A percentile compares a stretch with the other conserved stretches of the same genome.
phyloP scores from a whole-genome alignment of 2,797 vertebrate genomes.

The Silurus aristotelis region DNA sequence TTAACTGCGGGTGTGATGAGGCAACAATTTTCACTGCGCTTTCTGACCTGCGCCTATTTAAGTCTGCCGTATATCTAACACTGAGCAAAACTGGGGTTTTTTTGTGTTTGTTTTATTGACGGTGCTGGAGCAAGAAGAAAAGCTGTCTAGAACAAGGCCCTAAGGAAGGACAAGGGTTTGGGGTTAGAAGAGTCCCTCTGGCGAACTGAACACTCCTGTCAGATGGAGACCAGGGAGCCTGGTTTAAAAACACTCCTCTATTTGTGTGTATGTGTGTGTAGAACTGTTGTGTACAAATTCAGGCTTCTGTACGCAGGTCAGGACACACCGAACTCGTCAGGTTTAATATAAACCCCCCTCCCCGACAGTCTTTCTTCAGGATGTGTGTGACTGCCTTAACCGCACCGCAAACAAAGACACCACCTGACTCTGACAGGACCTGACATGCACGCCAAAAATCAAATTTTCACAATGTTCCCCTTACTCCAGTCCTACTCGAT shows the following conservation, averaged over 20 bases:
- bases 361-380: not conserved
- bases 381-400: not conserved
- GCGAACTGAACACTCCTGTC: conserved; percentile 66
- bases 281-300: conserved; percentile 34
- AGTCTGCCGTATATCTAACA: conserved; percentile 2
- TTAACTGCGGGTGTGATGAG: not conserved
- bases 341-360: conserved; percentile 6
- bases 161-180: not conserved
- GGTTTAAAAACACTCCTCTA: conserved; percentile 56
- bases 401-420: conserved; percentile 20
- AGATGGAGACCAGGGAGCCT: conserved; percentile 65
- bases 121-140: conserved; percentile 1
- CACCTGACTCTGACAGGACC: conserved; percentile 30
- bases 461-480: not conserved
- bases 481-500: not conserved
- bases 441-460: conserved; percentile 1
- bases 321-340: conserved; percentile 31
- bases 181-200: conserved; percentile 51
- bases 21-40: not conserved
- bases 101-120: not conserved
- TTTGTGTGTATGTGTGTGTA: conserved; percentile 29
- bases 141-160: not conserved
- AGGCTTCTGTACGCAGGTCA: conserved; percentile 20
- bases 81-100: not conserved
- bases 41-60: not conserved